Percentiles rank a stretch among this genome's conserved stretches.
Evolutionary conservation across 1,140 invertebrate species (phyloP).

Genomic region (Coenobita brevimanus): DNA sequence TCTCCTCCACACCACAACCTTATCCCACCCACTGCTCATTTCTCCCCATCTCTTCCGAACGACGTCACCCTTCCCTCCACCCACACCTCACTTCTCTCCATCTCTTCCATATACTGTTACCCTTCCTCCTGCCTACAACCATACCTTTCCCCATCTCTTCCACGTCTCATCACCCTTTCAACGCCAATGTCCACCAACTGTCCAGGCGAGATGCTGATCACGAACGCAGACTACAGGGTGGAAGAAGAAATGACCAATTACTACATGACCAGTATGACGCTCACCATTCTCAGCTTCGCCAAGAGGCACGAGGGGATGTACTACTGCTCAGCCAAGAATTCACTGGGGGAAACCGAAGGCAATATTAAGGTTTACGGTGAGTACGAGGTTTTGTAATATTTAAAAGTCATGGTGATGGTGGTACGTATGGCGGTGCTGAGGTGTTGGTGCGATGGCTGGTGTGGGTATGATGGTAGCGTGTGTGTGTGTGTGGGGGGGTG

Average conservation of each 20-base stretch:
- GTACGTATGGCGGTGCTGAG: no score
- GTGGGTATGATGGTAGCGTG: not conserved
- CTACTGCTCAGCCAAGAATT: constrained; percentile 91
- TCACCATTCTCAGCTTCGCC: constrained; percentile 84
- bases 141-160: constrained; percentile 66
- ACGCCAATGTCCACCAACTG: not conserved
- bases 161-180: not conserved
- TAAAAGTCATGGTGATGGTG: not conserved
- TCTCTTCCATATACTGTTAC: not conserved
- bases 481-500: not conserved
- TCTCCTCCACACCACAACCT: not conserved
- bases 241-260: constrained; percentile 47
- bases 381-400: constrained; percentile 24
- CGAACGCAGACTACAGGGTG: constrained; percentile 31
- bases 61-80: not conserved
- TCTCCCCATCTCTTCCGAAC: not conserved
- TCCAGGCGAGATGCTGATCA: constrained; percentile 68
- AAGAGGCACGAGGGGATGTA: constrained; percentile 85
- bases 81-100: not conserved
- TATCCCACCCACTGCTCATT: not conserved
- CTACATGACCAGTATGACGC: constrained; percentile 80
- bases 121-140: not conserved
- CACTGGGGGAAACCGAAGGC: constrained; percentile 91
- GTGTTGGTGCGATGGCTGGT: not conserved
- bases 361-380: constrained; percentile 92